Conservation (phyloP, 2,797 vertebrate species). For the Malurus splendens region DNA sequence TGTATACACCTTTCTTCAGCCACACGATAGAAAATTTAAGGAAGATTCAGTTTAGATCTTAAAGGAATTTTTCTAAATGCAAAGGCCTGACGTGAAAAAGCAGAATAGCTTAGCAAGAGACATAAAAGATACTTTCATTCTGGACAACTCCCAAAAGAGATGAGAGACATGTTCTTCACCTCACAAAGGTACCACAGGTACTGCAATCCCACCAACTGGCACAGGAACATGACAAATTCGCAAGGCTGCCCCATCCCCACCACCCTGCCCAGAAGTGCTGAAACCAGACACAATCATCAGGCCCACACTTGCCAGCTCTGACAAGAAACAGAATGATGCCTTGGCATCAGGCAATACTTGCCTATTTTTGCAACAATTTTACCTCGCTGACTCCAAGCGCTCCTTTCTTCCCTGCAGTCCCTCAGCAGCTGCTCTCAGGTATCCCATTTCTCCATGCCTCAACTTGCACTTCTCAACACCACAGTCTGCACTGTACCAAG, state of each 20-base stretch:
- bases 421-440: background rate
- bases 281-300: background rate
- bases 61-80: background rate
- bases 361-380: background rate
- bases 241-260: background rate
- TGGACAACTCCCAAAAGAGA: background rate
- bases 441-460: background rate
- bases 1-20: background rate
- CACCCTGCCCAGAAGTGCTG: background rate
- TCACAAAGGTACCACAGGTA: background rate
- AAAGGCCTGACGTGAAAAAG: background rate
- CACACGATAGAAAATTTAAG: background rate
- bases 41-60: background rate
- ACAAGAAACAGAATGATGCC: background rate
- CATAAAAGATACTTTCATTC: background rate
- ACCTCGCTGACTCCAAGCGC: fast-evolving
- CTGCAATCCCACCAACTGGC: background rate
- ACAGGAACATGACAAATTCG: background rate
- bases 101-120: background rate
- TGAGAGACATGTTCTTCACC: background rate
- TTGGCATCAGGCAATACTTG: background rate
- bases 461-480: background rate
- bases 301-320: background rate
- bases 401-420: background rate
- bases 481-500: background rate